A percentile compares a stretch with the other conserved stretches of the same genome.
phyloP scores from a whole-genome alignment of 2,888 invertebrate genomes.

The Phymatocera aterrima region DNA sequence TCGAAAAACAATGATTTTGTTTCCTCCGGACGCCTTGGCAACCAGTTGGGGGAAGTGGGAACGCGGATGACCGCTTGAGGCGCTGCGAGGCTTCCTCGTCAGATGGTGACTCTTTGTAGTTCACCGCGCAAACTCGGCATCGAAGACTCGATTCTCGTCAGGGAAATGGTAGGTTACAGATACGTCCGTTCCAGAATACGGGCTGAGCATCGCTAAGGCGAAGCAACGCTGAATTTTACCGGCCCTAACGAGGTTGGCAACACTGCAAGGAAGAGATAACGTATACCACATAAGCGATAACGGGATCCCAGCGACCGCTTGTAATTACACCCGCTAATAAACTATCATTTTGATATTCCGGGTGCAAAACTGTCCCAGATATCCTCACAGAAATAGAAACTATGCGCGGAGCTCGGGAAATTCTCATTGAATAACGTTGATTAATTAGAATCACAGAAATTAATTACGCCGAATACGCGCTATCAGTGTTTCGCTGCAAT shows the following conservation, averaged over 20 bases:
- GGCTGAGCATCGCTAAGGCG: not conserved
- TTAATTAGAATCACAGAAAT: not conserved
- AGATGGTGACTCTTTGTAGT: not conserved
- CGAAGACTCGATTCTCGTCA: not conserved
- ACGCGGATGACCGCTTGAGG: conserved; percentile 12
- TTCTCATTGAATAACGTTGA: not conserved
- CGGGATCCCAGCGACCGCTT: conserved; percentile 14
- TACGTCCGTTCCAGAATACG: not conserved
- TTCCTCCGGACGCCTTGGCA: conserved; percentile 29
- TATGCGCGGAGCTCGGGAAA: not conserved
- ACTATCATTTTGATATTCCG: conserved; percentile 15
- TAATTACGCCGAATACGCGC: not conserved
- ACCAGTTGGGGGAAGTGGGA: conserved; percentile 1
- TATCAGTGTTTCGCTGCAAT: no score
- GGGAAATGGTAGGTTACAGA: not conserved
- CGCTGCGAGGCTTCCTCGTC: conserved; percentile 17
- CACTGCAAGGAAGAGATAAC: conserved; percentile 4
- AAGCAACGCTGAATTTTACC: not conserved
- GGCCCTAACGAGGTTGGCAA: conserved; percentile 11
- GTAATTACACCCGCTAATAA: conserved; percentile 10
- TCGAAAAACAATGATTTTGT: conserved; percentile 45
- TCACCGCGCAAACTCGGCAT: conserved; percentile 35
- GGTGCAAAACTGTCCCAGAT: not conserved
- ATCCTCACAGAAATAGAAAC: not conserved
- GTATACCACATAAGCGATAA: not conserved